Conservation (phyloP, 2,113 vertebrate species). For the Polypterus bichir region DNA sequence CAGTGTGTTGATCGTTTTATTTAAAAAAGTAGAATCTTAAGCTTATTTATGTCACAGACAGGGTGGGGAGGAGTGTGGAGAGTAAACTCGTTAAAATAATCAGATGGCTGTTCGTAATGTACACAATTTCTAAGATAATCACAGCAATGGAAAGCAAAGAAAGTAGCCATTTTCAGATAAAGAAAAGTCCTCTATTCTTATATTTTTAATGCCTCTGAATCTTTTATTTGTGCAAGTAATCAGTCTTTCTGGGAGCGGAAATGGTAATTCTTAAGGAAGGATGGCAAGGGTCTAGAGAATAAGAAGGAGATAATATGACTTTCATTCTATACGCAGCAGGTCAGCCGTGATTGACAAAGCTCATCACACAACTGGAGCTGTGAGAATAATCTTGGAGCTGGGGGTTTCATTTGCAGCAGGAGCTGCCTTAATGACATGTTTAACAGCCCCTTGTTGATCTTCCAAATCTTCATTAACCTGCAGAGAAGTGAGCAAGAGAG, state of each 20-base stretch:
- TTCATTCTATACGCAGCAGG: slow-evolving; percentile 72
- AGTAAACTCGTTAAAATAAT: slow-evolving; percentile 71
- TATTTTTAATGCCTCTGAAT: slow-evolving; percentile 69
- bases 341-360: slow-evolving; percentile 72
- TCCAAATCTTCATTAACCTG: slow-evolving; percentile 79
- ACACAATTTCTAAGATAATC: slow-evolving; percentile 73
- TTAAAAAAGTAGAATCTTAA: slow-evolving; percentile 65
- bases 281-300: slow-evolving; percentile 64
- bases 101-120: slow-evolving; percentile 68
- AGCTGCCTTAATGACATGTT: slow-evolving; percentile 75
- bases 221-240: slow-evolving; percentile 76
- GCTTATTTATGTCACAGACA: slow-evolving; percentile 67
- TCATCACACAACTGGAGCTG: slow-evolving; percentile 68
- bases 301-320: slow-evolving; percentile 65
- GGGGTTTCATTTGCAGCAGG: slow-evolving; percentile 66
- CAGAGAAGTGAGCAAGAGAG: slow-evolving; percentile 60
- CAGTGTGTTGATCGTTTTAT: slow-evolving; percentile 68
- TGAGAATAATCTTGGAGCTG: slow-evolving; percentile 60
- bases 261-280: slow-evolving; percentile 68
- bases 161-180: slow-evolving; percentile 70
- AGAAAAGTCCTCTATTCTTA: slow-evolving; percentile 50
- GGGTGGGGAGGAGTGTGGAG: slow-evolving; percentile 9
- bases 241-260: slow-evolving; percentile 64
- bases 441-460: slow-evolving; percentile 78
- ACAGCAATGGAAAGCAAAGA: slow-evolving; percentile 62